A percentile compares a stretch with the other conserved stretches of the same genome.
Conservation (phyloP, 2,113 vertebrate species). For the Zeus faber region DNA sequence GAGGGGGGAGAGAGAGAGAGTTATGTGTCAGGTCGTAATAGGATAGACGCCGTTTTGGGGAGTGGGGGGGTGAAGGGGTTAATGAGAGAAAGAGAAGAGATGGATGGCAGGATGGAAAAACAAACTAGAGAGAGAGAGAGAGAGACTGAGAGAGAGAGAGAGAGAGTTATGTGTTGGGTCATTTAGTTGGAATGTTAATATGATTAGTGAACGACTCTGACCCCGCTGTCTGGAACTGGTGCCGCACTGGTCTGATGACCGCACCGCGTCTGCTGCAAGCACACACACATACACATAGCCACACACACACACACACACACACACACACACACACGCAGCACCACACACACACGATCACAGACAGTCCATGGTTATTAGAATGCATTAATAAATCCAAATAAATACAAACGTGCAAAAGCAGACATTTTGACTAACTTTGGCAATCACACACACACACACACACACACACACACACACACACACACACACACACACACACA, state of each 20-base stretch:
- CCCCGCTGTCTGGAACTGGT: conserved; percentile 64
- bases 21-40: neutral
- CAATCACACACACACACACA: conserved; percentile 2
- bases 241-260: conserved; percentile 60
- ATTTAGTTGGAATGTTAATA: conserved; percentile 80
- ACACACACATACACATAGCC: conserved; percentile 19
- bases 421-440: too few relatives aligned
- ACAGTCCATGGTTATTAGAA: neutral
- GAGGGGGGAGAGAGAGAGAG: neutral
- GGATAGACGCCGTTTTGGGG: neutral
- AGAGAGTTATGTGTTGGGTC: conserved; percentile 58
- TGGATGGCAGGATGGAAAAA: too few relatives aligned
- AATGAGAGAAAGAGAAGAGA: conserved; percentile 12
- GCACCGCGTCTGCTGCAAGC: conserved; percentile 22
- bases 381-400: neutral
- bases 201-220: conserved; percentile 75
- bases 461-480: neutral
- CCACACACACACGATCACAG: neutral
- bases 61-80: neutral
- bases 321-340: conserved; percentile 13
- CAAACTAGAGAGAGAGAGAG: conserved; percentile 19
- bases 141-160: conserved; percentile 17
- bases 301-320: conserved; percentile 8
- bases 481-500: conserved; percentile 23
- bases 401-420: too few relatives aligned